Percentiles rank a stretch among this genome's conserved stretches.
Evolutionary conservation across 2,797 vertebrate genomes (phyloP).

Genomic region (Aplochiton taeniatus): DNA sequence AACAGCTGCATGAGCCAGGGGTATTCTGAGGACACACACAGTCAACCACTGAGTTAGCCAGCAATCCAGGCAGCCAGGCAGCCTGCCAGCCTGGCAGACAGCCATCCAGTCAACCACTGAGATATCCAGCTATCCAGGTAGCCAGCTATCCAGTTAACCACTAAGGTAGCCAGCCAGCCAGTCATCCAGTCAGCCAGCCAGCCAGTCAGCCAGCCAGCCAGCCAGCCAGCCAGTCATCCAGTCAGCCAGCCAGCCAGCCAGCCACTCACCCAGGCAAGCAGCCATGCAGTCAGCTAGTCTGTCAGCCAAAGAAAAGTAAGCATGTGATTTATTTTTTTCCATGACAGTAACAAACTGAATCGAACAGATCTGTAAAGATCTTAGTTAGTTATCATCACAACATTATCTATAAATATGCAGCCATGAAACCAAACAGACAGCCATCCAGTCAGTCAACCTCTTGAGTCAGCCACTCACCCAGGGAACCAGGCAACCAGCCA

Average conservation of each 20-base stretch:
- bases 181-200: neutral
- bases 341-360: too few relatives aligned
- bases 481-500: constrained; percentile 24
- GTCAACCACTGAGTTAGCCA: neutral
- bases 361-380: too few relatives aligned
- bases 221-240: neutral
- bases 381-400: too few relatives aligned
- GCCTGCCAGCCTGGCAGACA: neutral
- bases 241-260: neutral
- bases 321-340: too few relatives aligned
- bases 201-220: neutral
- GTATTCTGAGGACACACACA: constrained; percentile 44
- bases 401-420: neutral
- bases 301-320: neutral
- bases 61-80: neutral
- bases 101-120: neutral
- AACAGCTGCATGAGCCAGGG: constrained; percentile 8
- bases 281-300: neutral
- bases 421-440: neutral
- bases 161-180: neutral
- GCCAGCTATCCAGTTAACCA: neutral
- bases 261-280: neutral
- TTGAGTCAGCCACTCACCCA: constrained; percentile 20
- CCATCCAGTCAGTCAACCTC: constrained; percentile 1
- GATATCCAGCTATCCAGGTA: neutral